Base-by-base conservation (phyloP, 2,797 vertebrate genomes). In the Micromesistius poutassou region DNA sequence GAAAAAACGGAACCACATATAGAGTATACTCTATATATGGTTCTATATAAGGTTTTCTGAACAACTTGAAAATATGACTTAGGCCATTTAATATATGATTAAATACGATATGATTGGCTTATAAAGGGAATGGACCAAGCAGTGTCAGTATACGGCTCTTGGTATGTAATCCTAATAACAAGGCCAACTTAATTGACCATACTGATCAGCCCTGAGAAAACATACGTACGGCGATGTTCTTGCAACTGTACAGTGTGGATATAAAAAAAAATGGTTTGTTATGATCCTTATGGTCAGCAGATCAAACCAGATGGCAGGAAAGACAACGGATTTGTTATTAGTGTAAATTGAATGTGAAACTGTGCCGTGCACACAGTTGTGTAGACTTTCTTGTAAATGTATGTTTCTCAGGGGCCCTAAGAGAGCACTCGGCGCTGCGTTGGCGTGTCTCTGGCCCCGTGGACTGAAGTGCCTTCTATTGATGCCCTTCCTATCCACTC, bases 291-390 rank as follows among this genome's bases (percentile, higher is more conserved):
- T 71, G 79, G 71, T 84, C 38, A 77, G 74, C 71, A 88, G 78
- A 81, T 81, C 78, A 77, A 86, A 79, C 80, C 88, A 91, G 87
- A 87, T 91, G 89, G 87, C 5, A 85, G 80, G 84, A 79, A 83
- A 85, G 79, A 79, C 84, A 83, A 81, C 83, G 38, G 74, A 74
- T 31, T 74, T 46, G 80, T 78, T 87, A 87, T 86, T 85, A 86
- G 30, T 70, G 74, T 31, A 79, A 87, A 87, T 82, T 84, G 74
- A 82, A 76, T 78, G 31, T 40, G 74, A 82, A 77, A 78, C 25
- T 40, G 73, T 74, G 73, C 55, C 68, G 72, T 19, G 2, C 81
- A 73, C 78, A 38, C 0, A 14, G 30, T 83, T 78, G 46, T 81
- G 79, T 84, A 83, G 80, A 83, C 22, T 8, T 33, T 55, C 72